Evolutionary conservation across 2,113 vertebrate genomes (phyloP), one percentile per base, ranked within the genome.

Genomic region (Xiphophorus hellerii): DNA sequence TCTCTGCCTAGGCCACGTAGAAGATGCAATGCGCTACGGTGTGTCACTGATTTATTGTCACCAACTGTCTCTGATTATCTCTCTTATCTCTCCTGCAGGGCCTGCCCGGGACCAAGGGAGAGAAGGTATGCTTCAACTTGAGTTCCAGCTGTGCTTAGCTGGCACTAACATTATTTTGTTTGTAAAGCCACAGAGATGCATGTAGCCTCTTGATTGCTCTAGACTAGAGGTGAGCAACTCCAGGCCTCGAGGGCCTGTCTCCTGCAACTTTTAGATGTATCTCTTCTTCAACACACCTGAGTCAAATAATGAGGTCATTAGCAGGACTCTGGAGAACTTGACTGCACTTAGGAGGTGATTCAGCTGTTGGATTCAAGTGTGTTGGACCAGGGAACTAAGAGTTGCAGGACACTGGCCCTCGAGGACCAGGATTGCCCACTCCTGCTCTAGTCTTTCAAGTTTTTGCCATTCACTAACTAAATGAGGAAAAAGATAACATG

Each of bases 31-130:
- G 68, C 13, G 1, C 60, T 33, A 10, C 81, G 84, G 64, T 66
- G 63, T 42, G 65, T 66, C 75, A 60, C 64, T 76, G 79, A 89
- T 84, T 83, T 74, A 87, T 87, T 75, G 70, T 80, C n/a, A 84
- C 85, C 80, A 80, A 91, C 90, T 30, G 37, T 44, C 84, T 84
- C 65, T 25, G 1, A 80, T 92, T 89, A 84, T 86, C 66, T 84
- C 83, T 60, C 51, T 10, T 58, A 58, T 83, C 83, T 33, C 83
- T 85, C 61, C 85, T 89, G 37, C 90, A 98, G 97, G 97, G 97
- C 87, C 95, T 93, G 80, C 92, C 92, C 20, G 97, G 97, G 92
- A 95, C 92, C 73, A 97, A 97, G 91, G 97, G 97, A 79, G 97
- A 98, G 84, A 98, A 98, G 96, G 97, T 98, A 95, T 93, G 88